Base-by-base conservation (phyloP, 2,888 invertebrate species). In the Alentia gelatinosa region DNA sequence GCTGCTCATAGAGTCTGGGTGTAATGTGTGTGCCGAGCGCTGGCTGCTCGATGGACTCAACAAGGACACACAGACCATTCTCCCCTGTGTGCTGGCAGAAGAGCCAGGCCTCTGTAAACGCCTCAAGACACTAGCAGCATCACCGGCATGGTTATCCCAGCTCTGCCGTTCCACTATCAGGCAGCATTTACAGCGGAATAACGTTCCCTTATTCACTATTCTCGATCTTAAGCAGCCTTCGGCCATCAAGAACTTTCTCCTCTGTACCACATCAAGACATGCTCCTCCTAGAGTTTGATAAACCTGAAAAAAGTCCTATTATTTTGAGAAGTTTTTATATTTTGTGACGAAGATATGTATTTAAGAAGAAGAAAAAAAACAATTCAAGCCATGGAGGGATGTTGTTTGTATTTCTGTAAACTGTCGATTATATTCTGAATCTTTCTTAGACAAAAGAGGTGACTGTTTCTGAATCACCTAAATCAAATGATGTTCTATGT, bases 161-260 rank as follows among this genome's bases (percentile, higher is more conserved):
- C 42, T 86, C 30, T 86, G 86, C 30, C 42, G 86, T 1, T 26
- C 86, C 3, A 50, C 30, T 5, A 86, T 50, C 1, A 86, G 86
- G 86, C 30, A 47, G 35, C 47, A 86, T 30, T 42, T 86, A 12
- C 86, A 86, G 23, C n/a, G 30, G 26, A 42, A 86, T 47, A 50
- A 50, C 15, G 26, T 86, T 1, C 86, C 86, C 1, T 12, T 86
- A n/a, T 50, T 47, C 47, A 33, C 42, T 5, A 86, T 86, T 35
- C 86, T 86, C 30, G 86, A 86, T 26, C 47, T 86, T 19, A 26
- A 42, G n/a, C 86, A 86, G 47, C 86, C 86, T 42, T 47, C 47
- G 30, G 50, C 42, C 19, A 42, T 86, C 30, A 86, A 50, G 86
- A 86, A 86, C 42, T 86, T 86, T 47, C 47, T 86, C 15, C 30